Conservation (phyloP, 1,140 invertebrate genomes). For the Drosophila sp. region DNA sequence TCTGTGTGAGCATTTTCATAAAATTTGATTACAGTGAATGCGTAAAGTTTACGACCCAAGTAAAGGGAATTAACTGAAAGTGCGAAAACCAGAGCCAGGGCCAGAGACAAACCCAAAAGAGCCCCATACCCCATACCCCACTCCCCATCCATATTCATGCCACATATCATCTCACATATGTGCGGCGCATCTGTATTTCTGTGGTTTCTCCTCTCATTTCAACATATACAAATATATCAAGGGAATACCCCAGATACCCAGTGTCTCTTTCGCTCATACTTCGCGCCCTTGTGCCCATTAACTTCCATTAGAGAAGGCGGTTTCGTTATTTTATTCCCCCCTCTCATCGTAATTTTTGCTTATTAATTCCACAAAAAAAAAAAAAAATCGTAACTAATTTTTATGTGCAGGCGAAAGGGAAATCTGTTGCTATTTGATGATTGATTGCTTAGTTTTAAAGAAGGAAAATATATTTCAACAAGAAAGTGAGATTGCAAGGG, state of each 20-base stretch:
- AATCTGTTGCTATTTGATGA: conserved; percentile 12
- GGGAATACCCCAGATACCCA: conserved; percentile 12
- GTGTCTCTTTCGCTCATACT: not conserved
- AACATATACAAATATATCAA: conserved; percentile 1
- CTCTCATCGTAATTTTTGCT: conserved; percentile 4
- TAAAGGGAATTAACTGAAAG: conserved; percentile 70
- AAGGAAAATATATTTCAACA: not conserved
- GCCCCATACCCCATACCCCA: conserved; percentile 17
- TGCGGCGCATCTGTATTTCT: conserved; percentile 7
- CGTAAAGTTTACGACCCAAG: conserved; percentile 73
- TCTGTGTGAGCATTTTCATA: conserved; percentile 61
- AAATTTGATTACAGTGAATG: conserved; percentile 76
- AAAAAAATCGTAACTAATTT: conserved; percentile 1
- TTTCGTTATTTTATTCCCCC: not conserved
- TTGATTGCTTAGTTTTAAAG: conserved; percentile 8
- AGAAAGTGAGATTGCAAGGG: not conserved
- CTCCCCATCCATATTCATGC: not conserved
- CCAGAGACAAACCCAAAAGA: conserved; percentile 7
- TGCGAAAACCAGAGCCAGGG: conserved; percentile 30
- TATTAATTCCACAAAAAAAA: conserved; percentile 4
- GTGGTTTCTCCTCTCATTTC: conserved; percentile 1
- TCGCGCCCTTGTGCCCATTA: conserved; percentile 6
- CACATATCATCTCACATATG: conserved; percentile 4
- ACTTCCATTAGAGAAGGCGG: conserved; percentile 8
- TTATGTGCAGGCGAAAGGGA: conserved; percentile 5